phyloP scores from a whole-genome alignment of 2,888 invertebrate genomes.

The Amphipyra berbera region DNA sequence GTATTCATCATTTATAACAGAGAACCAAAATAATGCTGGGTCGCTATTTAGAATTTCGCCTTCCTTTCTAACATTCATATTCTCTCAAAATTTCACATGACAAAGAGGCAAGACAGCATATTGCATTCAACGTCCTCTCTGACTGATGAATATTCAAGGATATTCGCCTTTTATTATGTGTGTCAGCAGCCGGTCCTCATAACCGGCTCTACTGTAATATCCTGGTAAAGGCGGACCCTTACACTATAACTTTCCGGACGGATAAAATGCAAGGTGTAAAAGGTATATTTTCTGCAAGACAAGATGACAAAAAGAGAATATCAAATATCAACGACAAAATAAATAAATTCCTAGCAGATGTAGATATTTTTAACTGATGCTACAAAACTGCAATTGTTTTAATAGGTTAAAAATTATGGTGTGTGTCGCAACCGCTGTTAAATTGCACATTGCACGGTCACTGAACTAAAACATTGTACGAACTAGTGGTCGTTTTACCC shows the following conservation, averaged over 20 bases:
- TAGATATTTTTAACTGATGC: conserved; percentile 29
- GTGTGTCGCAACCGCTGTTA: conserved; percentile 63
- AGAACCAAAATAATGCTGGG: conserved; percentile 20
- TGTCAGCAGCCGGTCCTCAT: conserved; percentile 45
- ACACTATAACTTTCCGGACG: conserved; percentile 22
- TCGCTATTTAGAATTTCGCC: conserved; percentile 29
- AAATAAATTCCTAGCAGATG: conserved; percentile 10
- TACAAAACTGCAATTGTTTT: conserved; percentile 36
- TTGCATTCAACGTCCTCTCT: conserved; percentile 43
- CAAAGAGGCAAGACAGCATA: conserved; percentile 42
- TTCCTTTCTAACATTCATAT: conserved; percentile 21
- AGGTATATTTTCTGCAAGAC: conserved; percentile 7
- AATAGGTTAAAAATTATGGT: conserved; percentile 61
- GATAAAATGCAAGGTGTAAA: conserved; percentile 28
- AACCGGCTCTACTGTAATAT: conserved; percentile 47
- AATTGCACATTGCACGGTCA: conserved; percentile 78
- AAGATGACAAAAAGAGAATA: background rate
- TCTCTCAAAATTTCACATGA: conserved; percentile 36
- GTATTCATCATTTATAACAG: conserved; percentile 36
- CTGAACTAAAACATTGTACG: conserved; percentile 77
- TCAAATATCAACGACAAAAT: background rate
- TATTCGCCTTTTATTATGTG: conserved; percentile 53
- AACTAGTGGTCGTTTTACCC: conserved; percentile 49
- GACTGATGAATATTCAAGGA: conserved; percentile 56
- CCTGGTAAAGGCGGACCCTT: conserved; percentile 28